Base-by-base conservation (phyloP, 1,140 invertebrate genomes). In the Brachionus asplanchnoidis region DNA sequence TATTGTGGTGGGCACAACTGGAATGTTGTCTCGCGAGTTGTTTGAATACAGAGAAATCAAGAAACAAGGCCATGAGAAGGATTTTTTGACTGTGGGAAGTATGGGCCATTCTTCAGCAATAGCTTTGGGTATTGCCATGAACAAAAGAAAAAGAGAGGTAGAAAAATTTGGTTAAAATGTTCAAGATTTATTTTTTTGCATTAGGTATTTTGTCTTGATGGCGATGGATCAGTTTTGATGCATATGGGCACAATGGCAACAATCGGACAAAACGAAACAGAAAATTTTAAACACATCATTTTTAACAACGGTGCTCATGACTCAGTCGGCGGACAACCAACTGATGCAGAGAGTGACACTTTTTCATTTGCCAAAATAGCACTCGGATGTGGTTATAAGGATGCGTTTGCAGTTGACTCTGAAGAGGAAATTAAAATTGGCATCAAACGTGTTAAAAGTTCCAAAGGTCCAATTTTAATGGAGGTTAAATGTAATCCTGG, bases 261-360 rank as follows among this genome's bases (percentile, higher is more conserved):
- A 3, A 87, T 91, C 26, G 90, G 88, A 40, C 88, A 90, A 85
- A 85, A 86, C 11, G 40, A 50, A 14, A 87, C 87, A 11, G 23
- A 86, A 8, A 91, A 91, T 80, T 88, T 90, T 44, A 89, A 88
- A 73, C 90, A 91, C 85, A 88, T 91, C 17, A 86, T 91, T 8
- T 86, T 91, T 32, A 91, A 91, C 85, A 91, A 91, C 86, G 90
- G 89, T 44, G 87, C 88, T 40, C 90, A 91, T 86, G 90, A 91
- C 79, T 90, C 89, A 36, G 90, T 91, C 5, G 90, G 90, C 20
- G 90, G 90, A 17, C 90, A 91, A 85, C 88, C 88, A 78, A 89
- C 87, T 85, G 88, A 68, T 12, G 87, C 85, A 8, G 86, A 86
- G 75, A 87, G 88, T 86, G 85, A 88, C 7, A 78, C 9, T 0